Base-by-base conservation (phyloP, 2,797 vertebrate species). In the Sebastes wilsoni region DNA sequence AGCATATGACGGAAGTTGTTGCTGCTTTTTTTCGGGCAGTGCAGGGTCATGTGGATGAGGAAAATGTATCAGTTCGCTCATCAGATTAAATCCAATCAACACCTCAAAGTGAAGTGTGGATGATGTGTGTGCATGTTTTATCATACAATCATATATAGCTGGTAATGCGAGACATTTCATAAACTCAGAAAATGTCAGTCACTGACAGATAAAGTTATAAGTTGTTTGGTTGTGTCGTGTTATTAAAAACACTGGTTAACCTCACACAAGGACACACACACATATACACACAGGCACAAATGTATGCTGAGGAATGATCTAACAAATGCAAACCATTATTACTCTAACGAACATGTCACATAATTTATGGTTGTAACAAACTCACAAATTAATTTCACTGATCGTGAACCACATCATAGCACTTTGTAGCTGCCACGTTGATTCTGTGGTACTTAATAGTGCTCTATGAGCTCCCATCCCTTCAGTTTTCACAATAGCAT, bases 81-180 rank as follows among this genome's bases (percentile, higher is more conserved):
- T 87, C 81, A 83, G 62, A 71, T 70, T 80, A 58, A 86, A 87
- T 78, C 75, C 55, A 90, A 89, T 92, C 86, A 92, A 91, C 92
- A 92, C 92, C 72, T 91, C 62, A 1, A 46, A 73, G 58, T 62
- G 46, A 88, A 60, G 70, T 20, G 18, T 66, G 52, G 66, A 38
- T 38, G 36, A 38, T 38, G 36, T 38, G 36, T 52, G 75, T 60
- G 80, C 75, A 84, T 85, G 72, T 86, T 79, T 89, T 86, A 83
- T 80, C 20, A 38, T 23, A 72, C 25, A 81, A 66, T 67, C 58
- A 68, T 22, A 66, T 76, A 81, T 62, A 92, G 79, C 67, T 87
- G 88, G 72, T 74, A 2, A 25, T 75, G 81, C 74, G 73, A 85
- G 75, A 88, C 72, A 72, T 56, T 75, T 71, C 20, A 3, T 55